phyloP scores from a whole-genome alignment of 2,797 vertebrate genomes.

The Octomys mimax region DNA sequence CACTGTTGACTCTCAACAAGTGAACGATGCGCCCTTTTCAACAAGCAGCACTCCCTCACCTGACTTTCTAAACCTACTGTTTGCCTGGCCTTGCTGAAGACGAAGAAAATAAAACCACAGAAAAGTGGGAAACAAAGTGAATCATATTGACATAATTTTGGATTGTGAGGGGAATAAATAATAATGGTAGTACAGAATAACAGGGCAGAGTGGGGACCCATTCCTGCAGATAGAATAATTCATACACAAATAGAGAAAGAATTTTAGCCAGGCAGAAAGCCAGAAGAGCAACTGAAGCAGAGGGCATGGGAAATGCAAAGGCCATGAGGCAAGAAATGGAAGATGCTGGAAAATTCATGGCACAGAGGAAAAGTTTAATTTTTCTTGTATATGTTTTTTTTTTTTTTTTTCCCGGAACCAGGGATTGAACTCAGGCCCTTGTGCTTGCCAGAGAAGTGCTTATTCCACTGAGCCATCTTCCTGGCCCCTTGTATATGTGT shows the following conservation, averaged over 20 bases:
- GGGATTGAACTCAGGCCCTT: too few relatives aligned
- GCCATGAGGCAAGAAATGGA: not conserved
- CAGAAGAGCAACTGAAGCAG: not conserved
- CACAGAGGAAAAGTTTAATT: not conserved
- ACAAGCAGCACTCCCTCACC: not conserved
- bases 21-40: not conserved
- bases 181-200: not conserved
- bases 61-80: not conserved
- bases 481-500: not conserved
- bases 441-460: too few relatives aligned
- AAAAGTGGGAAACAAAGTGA: not conserved
- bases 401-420: too few relatives aligned
- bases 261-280: not conserved
- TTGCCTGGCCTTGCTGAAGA: not conserved
- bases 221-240: not conserved
- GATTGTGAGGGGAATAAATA: constrained; percentile 21
- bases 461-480: too few relatives aligned
- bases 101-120: not conserved
- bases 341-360: not conserved
- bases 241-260: not conserved
- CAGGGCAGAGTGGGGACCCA: not conserved
- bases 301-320: not conserved
- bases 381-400: too few relatives aligned
- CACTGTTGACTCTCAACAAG: not conserved
- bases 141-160: not conserved